Base-by-base conservation (phyloP, 1,140 invertebrate species). In the Heliothis subflexa region DNA sequence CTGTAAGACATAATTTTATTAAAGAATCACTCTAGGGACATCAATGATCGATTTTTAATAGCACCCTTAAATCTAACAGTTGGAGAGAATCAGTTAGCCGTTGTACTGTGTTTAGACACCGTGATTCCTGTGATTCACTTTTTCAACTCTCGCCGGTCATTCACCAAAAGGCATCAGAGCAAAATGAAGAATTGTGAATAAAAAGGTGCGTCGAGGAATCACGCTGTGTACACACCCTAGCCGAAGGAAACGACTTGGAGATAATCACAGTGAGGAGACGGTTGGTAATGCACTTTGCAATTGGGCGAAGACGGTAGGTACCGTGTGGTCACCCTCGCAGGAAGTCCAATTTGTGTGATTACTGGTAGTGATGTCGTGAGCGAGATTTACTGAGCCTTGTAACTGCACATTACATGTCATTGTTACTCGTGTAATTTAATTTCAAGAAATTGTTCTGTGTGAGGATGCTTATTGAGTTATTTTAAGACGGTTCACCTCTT, bases 61-160 rank as follows among this genome's bases (percentile, higher is more conserved):
- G 40, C 45, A 61, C 52, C 76, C 61, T 81, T 70, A 57, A 66
- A 54, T 52, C 47, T 54, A 71, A 64, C 80, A 79, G 85, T 85
- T 84, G 82, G 72, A 83, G 83, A 85, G 87, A 85, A 89, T 90
- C 86, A 86, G 80, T 85, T 86, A 75, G 45, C 9, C 72, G 72
- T 75, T 75, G 72, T 55, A 49, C 21, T 79, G 82, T 92, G 92
- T 72, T 88, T 86, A 94, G 79, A 74, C 76, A 92, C 90, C 92
- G 89, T 94, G 86, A 91, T 86, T 94, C 92, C 92, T 93, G 91
- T 86, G 86, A 92, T 92, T 91, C 91, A 86, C 85, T 88, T 91
- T 92, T 91, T 90, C 64, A 62, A 91, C 86, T 92, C 86, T 87
- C 84, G 86, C 85, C 89, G 89, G 88, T 89, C 91, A 94, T 94